These are phyloP conservation scores for Vulpes lagopus DNA, from an alignment of 2,113 vertebrate genomes.

Conservation along the genomic window DNA sequence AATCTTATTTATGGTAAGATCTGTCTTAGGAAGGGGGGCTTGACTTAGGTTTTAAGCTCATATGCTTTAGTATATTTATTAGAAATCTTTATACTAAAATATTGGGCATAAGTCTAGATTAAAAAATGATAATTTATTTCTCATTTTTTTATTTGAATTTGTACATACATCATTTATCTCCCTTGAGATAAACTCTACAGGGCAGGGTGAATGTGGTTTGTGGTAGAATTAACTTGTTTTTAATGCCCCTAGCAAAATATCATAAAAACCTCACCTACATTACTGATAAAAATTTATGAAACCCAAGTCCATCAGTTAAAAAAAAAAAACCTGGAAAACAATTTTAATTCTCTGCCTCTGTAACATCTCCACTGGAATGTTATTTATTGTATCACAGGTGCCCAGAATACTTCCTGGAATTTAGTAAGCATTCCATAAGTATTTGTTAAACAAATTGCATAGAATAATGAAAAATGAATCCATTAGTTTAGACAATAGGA, in stretches of 20 bases:
- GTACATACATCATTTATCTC: neutral
- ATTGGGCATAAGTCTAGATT: neutral
- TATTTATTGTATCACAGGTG: neutral
- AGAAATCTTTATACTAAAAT: neutral
- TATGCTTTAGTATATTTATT: neutral
- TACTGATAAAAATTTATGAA: neutral
- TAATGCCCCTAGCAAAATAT: neutral
- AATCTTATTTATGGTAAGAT: neutral
- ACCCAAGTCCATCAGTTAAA: neutral
- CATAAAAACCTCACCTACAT: neutral
- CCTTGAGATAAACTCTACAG: neutral
- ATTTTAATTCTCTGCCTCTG: neutral
- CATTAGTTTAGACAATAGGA: conserved; percentile 18
- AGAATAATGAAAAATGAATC: conserved; percentile 36
- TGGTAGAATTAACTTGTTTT: conserved; percentile 4
- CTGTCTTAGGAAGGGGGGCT: neutral
- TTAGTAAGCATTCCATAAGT: conserved; percentile 13
- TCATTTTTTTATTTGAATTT: conserved; percentile 32
- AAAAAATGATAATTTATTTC: neutral
- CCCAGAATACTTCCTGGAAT: neutral
- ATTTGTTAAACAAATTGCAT: conserved; percentile 37
- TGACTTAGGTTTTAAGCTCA: neutral
- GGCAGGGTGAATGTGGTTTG: neutral
- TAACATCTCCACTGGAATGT: neutral
- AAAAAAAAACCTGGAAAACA: neutral